Evolutionary conservation across 2,797 vertebrate genomes (phyloP), one percentile per base, ranked within the genome.

Genomic region (Streptopelia turtur): DNA sequence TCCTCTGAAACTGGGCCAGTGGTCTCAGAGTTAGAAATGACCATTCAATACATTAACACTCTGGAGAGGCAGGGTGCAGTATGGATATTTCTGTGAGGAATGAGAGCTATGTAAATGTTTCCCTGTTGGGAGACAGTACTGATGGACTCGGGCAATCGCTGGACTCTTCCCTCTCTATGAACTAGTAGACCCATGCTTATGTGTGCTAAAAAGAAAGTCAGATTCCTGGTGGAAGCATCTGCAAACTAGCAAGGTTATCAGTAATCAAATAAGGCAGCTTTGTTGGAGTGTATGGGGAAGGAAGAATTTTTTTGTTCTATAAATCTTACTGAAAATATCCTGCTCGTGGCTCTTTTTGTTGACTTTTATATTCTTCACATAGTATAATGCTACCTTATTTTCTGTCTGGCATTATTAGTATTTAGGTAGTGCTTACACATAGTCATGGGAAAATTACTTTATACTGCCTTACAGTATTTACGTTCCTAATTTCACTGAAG

Each of bases 131-230:
- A 83, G 47, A 15, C 12, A 14, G 35, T 16, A 14, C 30, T 27
- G 31, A 8, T 30, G 43, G 45, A 20, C 14, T 39, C 25, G 5
- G 6, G 50, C 33, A 31, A 89, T 22, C 66, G 16, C 33, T 43
- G 65, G 31, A 11, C 60, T 49, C 55, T 49, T 53, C 37, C 13
- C 18, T 50, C 39, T 39, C 18, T 33, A 9, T 63, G 50, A 75
- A 23, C 12, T 11, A 18, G 8, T 25, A 21, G 24, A 33, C 6
- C 25, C 4, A 0, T n/a, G 49, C 8, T 53, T 59, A 14, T 1
- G 18, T 27, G 14, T 55, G 22, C 39, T 31, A 23, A 45, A 81
- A 61, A 35, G 41, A 41, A 61, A 33, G 49, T 21, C 53, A 49
- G 28, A 33, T 50, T 72, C 17, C 16, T 63, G 11, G 10, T 30